Conservation (phyloP, 2,113 vertebrate genomes). For the Talpa occidentalis region DNA sequence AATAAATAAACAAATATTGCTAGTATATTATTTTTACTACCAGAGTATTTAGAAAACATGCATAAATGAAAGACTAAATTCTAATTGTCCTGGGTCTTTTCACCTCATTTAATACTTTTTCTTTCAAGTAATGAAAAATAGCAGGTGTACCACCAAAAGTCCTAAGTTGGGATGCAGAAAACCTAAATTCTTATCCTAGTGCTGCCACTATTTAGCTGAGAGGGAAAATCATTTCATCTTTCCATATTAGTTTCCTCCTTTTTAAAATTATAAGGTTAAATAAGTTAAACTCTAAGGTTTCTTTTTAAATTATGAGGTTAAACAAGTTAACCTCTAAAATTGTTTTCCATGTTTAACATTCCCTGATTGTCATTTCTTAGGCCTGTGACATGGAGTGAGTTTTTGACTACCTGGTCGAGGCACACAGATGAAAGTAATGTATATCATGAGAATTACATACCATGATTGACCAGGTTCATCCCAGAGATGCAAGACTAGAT, state of each 20-base stretch:
- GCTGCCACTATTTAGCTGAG: not conserved
- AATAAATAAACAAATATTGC: not conserved
- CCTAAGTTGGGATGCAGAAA: not conserved
- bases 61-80: not conserved
- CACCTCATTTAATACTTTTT: not conserved
- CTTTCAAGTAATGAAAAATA: conserved; percentile 2
- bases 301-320: not conserved
- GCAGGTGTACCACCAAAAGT: not conserved
- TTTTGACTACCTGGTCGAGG: not conserved
- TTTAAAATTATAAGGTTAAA: conserved; percentile 25
- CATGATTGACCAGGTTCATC: too few relatives aligned
- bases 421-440: not conserved
- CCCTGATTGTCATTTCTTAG: not conserved
- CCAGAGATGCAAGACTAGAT: too few relatives aligned
- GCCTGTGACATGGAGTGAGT: not conserved
- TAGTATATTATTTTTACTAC: not conserved
- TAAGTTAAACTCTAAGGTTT: not conserved
- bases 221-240: not conserved
- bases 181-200: not conserved
- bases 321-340: not conserved
- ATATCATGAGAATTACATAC: too few relatives aligned
- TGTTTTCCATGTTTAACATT: not conserved
- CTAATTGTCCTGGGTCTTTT: not conserved
- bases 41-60: not conserved
- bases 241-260: not conserved